These are phyloP conservation scores for Temnothorax rugatulus DNA, from an alignment of 2,888 invertebrate genomes.

Conservation along the genomic window DNA sequence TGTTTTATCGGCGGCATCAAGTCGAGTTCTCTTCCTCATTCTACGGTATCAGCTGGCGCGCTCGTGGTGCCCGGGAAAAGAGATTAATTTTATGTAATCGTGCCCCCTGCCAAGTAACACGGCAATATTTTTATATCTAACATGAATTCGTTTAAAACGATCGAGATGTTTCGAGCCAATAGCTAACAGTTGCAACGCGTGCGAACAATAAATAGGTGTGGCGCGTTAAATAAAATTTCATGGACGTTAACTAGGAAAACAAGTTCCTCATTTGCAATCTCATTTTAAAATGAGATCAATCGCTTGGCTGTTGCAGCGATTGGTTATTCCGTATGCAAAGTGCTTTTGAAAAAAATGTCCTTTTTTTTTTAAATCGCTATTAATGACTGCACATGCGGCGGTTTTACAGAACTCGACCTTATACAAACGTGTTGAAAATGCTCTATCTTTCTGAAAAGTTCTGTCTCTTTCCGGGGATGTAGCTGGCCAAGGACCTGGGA, in stretches of 20 bases:
- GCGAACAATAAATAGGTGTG: constrained; percentile 77
- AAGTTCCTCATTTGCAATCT: constrained; percentile 76
- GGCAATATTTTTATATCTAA: neutral
- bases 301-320: neutral
- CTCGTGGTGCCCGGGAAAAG: neutral
- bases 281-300: constrained; percentile 53
- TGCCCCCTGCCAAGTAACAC: neutral
- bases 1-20: neutral
- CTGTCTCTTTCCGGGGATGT: neutral
- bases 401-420: neutral
- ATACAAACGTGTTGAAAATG: neutral
- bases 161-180: neutral
- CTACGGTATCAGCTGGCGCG: neutral
- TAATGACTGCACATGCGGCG: neutral
- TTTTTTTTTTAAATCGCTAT: constrained; percentile 2
- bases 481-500: neutral
- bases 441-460: neutral
- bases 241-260: constrained; percentile 80
- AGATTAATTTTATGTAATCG: constrained; percentile 7
- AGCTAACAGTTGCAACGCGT: constrained; percentile 58
- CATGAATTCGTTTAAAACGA: neutral
- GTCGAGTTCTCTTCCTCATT: constrained; percentile 9
- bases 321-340: constrained; percentile 33
- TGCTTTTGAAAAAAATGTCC: constrained; percentile 3
- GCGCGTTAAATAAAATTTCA: constrained; percentile 74